Evolutionary conservation across 2,888 invertebrate species (phyloP).

Genomic region (Craniophora ligustri): DNA sequence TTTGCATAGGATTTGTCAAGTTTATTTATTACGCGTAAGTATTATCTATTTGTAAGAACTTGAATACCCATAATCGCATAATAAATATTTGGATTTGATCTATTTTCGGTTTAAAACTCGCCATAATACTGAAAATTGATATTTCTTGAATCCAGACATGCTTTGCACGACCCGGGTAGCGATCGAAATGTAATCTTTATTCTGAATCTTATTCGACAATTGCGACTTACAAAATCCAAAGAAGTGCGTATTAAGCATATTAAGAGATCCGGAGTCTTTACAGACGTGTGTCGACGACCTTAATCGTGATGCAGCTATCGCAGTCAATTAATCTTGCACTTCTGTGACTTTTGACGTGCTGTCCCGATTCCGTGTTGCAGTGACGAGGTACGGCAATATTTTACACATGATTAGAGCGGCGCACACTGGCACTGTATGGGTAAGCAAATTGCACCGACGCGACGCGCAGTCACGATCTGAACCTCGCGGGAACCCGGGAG

Average conservation of each 20-base stretch:
- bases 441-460: conserved; percentile 87
- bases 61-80: too few relatives aligned
- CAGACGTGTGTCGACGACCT: conserved; percentile 61
- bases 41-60: too few relatives aligned
- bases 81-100: too few relatives aligned
- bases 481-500: conserved; percentile 85
- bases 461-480: conserved; percentile 87
- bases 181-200: neutral
- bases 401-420: conserved; percentile 87
- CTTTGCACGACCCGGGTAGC: neutral
- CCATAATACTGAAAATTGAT: too few relatives aligned
- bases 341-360: conserved; percentile 79
- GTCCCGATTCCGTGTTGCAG: conserved; percentile 78
- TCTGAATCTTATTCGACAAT: too few relatives aligned
- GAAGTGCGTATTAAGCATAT: neutral
- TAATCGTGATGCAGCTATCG: conserved; percentile 76
- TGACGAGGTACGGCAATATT: conserved; percentile 84
- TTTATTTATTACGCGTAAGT: too few relatives aligned
- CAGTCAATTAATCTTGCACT: conserved; percentile 80
- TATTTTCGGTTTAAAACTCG: too few relatives aligned
- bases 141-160: too few relatives aligned
- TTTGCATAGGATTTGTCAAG: too few relatives aligned
- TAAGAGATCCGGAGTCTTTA: conserved; percentile 15
- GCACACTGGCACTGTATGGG: conserved; percentile 83
- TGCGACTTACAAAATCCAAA: too few relatives aligned